Evolutionary conservation across 2,113 vertebrate species (phyloP).

Genomic region (Myiopsitta monachus): DNA sequence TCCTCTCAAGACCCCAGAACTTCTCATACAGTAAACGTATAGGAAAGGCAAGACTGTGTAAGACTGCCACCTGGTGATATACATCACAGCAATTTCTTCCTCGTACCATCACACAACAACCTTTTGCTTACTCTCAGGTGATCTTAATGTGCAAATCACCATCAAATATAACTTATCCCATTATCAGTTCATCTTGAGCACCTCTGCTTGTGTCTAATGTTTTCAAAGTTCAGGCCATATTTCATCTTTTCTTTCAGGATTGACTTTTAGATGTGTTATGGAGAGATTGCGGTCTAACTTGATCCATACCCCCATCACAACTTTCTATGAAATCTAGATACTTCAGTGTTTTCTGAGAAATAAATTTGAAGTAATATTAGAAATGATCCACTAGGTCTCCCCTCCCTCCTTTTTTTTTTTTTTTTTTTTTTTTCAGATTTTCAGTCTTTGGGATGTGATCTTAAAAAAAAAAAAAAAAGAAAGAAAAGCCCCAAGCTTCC

Average conservation of each 20-base stretch:
- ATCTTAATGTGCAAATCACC: not conserved
- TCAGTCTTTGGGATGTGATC: not conserved
- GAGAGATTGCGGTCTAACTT: not conserved
- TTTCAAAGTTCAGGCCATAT: not conserved
- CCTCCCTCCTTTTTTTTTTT: too few species aligned
- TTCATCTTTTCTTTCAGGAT: not conserved
- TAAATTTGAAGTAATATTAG: not conserved
- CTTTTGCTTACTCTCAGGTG: not conserved
- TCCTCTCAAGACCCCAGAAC: not conserved
- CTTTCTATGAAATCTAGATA: not conserved
- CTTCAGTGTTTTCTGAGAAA: not conserved
- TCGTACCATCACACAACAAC: not conserved
- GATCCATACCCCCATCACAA: not conserved
- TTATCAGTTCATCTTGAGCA: not conserved
- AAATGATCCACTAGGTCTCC: not conserved
- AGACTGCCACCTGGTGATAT: conserved; percentile 49
- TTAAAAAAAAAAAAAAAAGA: not conserved
- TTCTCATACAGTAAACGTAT: accelerated
- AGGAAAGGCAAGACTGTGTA: conserved; percentile 20
- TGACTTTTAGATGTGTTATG: not conserved
- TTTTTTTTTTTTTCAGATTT: too few species aligned
- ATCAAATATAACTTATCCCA: not conserved
- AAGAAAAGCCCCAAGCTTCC: not conserved
- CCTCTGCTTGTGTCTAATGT: not conserved
- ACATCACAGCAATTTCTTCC: not conserved